These are phyloP conservation scores for Hemichromis elongatus DNA, from an alignment of 2,113 vertebrate genomes.

Conservation along the genomic window DNA sequence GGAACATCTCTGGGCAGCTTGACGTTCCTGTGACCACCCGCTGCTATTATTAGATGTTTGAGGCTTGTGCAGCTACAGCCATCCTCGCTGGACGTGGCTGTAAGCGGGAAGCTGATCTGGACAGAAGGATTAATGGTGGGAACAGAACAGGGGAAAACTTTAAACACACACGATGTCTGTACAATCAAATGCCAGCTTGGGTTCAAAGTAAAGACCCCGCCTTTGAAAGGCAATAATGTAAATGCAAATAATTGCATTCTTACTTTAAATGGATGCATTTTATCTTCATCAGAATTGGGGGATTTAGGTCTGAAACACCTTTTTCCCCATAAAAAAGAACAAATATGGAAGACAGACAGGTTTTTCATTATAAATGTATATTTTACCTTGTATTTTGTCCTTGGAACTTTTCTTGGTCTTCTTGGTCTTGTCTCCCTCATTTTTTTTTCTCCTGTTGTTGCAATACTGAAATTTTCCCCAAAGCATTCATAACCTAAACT, in stretches of 20 bases:
- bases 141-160: rapidly evolving
- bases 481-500: not conserved
- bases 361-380: not conserved
- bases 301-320: not conserved
- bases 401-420: not conserved
- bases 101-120: not conserved
- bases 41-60: not conserved
- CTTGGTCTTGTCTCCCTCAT: not conserved
- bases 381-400: not conserved
- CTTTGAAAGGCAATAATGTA: not conserved
- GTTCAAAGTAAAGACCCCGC: not conserved
- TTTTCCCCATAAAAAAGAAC: not conserved
- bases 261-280: not conserved
- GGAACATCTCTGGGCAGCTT: not conserved
- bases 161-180: not conserved
- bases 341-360: not conserved
- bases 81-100: not conserved
- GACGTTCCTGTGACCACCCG: not conserved
- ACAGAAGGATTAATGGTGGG: not conserved
- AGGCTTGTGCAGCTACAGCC: not conserved
- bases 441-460: not conserved
- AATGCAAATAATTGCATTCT: not conserved
- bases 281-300: rapidly evolving
- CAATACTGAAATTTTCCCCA: not conserved
- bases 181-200: not conserved